These are phyloP conservation scores for Trichopoda pennipes DNA, from an alignment of 2,888 invertebrate genomes.

Conservation along the genomic window DNA sequence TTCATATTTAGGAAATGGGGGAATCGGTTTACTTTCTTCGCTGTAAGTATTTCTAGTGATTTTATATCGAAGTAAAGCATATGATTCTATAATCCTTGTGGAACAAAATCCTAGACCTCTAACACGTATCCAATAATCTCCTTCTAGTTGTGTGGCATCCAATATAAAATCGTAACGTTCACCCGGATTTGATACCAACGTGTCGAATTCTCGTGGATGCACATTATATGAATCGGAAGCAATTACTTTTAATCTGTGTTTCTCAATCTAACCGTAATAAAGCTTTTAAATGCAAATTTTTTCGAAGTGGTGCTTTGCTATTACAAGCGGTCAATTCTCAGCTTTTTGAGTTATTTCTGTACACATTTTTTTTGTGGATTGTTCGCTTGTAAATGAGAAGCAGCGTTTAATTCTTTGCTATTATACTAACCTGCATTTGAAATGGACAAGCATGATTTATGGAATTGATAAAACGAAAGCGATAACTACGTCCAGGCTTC, in stretches of 20 bases:
- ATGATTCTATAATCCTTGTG: slow-evolving; percentile 70
- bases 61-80: slow-evolving; percentile 73
- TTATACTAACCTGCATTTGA: slow-evolving; percentile 73
- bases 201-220: slow-evolving; percentile 72
- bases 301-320: no score
- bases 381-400: no score
- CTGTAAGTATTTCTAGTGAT: slow-evolving; percentile 1
- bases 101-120: slow-evolving; percentile 72
- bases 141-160: slow-evolving; percentile 77
- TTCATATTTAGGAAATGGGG: slow-evolving; percentile 64
- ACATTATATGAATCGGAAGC: slow-evolving; percentile 77
- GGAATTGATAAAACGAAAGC: slow-evolving; percentile 79
- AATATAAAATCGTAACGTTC: slow-evolving; percentile 82
- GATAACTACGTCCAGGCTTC: slow-evolving; percentile 74
- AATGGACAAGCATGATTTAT: slow-evolving; percentile 77
- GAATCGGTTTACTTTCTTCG: slow-evolving; percentile 16
- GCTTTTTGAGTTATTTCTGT: no score
- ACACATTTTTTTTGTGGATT: no score
- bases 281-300: no score
- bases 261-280: no score
- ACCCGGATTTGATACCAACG: slow-evolving; percentile 79
- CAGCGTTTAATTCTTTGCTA: no score
- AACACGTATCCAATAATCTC: slow-evolving; percentile 74
- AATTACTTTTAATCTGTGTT: slow-evolving; percentile 65
- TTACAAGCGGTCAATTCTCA: no score